phyloP scores from a whole-genome alignment of 2,888 invertebrate genomes.

The Cryptocephalus moraei region DNA sequence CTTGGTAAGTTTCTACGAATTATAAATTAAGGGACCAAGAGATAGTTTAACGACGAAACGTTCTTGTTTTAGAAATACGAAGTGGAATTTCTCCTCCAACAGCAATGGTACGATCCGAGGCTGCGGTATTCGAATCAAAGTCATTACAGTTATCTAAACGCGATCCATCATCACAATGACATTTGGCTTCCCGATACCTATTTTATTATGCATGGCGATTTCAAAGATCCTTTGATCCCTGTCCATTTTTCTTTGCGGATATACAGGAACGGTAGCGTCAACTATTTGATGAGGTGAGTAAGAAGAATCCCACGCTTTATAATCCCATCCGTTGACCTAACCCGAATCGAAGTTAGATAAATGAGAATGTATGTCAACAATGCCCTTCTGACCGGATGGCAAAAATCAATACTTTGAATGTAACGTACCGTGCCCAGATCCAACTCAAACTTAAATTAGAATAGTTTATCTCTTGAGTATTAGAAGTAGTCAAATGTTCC shows the following conservation, averaged over 20 bases:
- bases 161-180: conserved; percentile 84
- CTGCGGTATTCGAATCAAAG: conserved; percentile 82
- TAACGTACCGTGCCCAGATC: too few species aligned
- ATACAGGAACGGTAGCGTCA: conserved; percentile 86
- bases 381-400: neutral
- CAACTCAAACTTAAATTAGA: too few species aligned
- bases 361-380: conserved; percentile 1
- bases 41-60: neutral
- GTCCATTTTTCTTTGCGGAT: conserved; percentile 89
- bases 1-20: conserved; percentile 59
- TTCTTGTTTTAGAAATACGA: conserved; percentile 74
- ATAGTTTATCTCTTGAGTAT: too few species aligned
- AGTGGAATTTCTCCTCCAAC: conserved; percentile 87
- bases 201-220: conserved; percentile 94
- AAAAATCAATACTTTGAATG: conserved; percentile 1
- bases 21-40: too few species aligned
- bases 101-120: conserved; percentile 88
- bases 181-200: conserved; percentile 93
- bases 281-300: conserved; percentile 78
- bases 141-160: conserved; percentile 80
- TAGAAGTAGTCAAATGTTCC: too few species aligned
- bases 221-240: conserved; percentile 87
- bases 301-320: too few species aligned
- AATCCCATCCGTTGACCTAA: too few species aligned
- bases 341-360: neutral